Evolutionary conservation across 35 echinoderm and acorn worm species (phyloP), one percentile per base, ranked within the genome.

Genomic region (Diadema setosum): DNA sequence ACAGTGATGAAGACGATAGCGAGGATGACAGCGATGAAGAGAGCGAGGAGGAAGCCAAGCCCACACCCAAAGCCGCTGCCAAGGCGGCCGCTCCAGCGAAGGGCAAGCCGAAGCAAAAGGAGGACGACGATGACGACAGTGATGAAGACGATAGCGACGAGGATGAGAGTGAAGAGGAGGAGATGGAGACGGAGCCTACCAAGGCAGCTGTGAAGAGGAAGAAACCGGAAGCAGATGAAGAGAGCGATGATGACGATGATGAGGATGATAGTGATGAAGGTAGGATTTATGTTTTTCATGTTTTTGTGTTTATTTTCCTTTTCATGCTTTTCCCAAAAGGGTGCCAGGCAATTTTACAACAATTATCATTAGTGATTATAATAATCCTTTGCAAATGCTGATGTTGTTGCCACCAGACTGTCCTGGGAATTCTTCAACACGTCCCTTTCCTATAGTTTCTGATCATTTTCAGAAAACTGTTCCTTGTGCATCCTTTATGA

Each of bases 91-190:
- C 18, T 12, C 24, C 24, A 7, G 34, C 14, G 24, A 21, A 26
- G 11, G n/a, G n/a, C 11, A 78, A 78, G 40, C 29, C 29, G 33
- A 20, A 20, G 12, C 27, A 14, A 1, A 32, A n/a, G 0, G 2
- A 75, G 36, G 65, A 87, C 41, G 85, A 87, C 7, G 48, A 45
- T 31, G 63, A 73, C 2, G 82, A 84, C 2, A 70, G 69, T 9
- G 85, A 87, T 5, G 85, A n/a, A n/a, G n/a, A 87, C 2, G 85
- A 87, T 43, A 42, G 36, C 16, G 65, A 75, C n/a, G 85, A 87
- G 24, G 63, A 74, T 70, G 85, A 75, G 1, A 70, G 69, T 32
- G 85, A 87, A 42, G 64, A 74, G 5, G 29, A 9, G 27, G 82
- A 84, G 52, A 45, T 43, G 49, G 82, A 84, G 20, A 42, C 50